Evolutionary conservation across 2,113 vertebrate genomes (phyloP).

Genomic region (Haliaeetus leucogaster): DNA sequence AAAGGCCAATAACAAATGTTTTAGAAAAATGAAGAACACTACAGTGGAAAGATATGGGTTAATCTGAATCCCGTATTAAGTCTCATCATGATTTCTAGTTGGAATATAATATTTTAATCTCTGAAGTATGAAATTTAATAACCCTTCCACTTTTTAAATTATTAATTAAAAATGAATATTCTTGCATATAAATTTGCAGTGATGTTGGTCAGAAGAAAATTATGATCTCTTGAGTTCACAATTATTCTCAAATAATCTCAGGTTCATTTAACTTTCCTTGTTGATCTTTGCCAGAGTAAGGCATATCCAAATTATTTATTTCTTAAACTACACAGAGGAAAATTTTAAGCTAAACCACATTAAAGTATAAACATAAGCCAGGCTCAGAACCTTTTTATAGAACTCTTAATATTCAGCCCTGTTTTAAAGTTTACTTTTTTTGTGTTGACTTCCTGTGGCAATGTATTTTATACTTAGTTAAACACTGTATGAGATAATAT

Average conservation of each 20-base stretch:
- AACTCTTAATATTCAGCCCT: neutral
- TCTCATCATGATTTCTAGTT: neutral
- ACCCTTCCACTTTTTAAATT: neutral
- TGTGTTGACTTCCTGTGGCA: neutral
- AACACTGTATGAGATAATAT: neutral
- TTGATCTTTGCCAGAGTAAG: neutral
- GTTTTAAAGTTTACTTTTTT: neutral
- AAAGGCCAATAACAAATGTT: neutral
- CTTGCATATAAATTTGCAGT: neutral
- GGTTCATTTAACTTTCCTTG: neutral
- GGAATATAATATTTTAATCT: neutral
- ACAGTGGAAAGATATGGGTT: neutral
- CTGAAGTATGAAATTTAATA: neutral
- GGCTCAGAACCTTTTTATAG: neutral
- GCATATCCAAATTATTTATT: neutral
- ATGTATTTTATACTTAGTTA: neutral
- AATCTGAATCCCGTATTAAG: neutral
- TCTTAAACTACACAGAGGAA: neutral
- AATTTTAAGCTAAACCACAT: neutral
- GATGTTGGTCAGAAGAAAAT: neutral
- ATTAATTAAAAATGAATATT: neutral
- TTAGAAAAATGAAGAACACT: neutral
- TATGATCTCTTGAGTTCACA: neutral
- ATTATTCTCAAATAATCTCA: neutral
- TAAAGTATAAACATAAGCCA: neutral